phyloP scores from a whole-genome alignment of 2,797 vertebrate species.

The Capromys pilorides region DNA sequence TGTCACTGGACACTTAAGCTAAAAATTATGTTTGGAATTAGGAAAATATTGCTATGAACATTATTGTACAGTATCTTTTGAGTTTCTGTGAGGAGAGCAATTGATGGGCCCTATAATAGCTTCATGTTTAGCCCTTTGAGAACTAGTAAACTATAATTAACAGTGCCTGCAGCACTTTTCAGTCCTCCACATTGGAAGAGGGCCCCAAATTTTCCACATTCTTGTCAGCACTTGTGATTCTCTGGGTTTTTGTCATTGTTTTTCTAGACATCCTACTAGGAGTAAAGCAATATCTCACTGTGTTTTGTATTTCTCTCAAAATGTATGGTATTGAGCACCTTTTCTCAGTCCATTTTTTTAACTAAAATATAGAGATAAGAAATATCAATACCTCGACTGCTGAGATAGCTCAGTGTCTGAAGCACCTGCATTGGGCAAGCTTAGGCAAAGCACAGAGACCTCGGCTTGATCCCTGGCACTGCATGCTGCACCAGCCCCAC shows the following conservation, averaged over 20 bases:
- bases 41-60: background rate
- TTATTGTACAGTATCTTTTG: background rate
- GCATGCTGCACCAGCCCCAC: too few relatives aligned
- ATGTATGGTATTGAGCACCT: background rate
- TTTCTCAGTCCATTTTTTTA: background rate
- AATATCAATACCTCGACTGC: background rate
- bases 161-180: background rate
- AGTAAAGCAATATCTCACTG: background rate
- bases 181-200: background rate
- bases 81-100: background rate
- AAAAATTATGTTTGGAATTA: background rate
- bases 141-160: background rate
- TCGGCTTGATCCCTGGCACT: too few relatives aligned
- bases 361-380: background rate
- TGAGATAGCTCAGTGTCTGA: too few relatives aligned
- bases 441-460: too few relatives aligned
- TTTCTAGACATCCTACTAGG: background rate
- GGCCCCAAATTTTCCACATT: background rate
- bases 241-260: background rate
- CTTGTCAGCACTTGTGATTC: background rate
- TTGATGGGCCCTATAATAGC: too few relatives aligned
- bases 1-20: background rate
- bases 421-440: too few relatives aligned
- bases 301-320: background rate
- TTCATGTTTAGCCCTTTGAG: background rate